phyloP scores from a whole-genome alignment of 2,113 vertebrate species.

The Rhagologus leucostigma region DNA sequence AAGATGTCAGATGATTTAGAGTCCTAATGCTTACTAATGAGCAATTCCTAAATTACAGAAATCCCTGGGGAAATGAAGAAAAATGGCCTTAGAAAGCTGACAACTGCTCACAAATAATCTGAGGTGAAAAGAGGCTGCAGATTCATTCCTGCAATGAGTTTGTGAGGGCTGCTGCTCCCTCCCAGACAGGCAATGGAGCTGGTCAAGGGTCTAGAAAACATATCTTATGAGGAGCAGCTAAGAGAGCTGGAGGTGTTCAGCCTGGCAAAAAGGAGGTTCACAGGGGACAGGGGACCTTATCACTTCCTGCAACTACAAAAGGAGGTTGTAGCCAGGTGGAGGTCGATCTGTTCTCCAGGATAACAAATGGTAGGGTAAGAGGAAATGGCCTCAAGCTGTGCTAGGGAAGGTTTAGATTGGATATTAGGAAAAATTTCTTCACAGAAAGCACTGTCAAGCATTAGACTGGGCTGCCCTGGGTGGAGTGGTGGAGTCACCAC shows the following conservation, averaged over 20 bases:
- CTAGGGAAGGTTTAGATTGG: not conserved
- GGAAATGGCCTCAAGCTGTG: not conserved
- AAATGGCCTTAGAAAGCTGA: not conserved
- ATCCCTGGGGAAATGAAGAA: not conserved
- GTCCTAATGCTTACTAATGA: not conserved
- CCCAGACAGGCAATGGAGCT: not conserved
- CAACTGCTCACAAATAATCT: not conserved
- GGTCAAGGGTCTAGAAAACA: not conserved
- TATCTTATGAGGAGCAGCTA: not conserved
- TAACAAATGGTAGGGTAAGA: not conserved
- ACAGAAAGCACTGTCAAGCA: not conserved
- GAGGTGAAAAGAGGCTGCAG: not conserved
- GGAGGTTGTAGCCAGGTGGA: not conserved
- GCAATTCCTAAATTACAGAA: not conserved
- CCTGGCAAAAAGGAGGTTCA: not conserved
- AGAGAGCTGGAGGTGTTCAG: not conserved
- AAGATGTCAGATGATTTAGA: not conserved
- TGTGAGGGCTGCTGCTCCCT: not conserved
- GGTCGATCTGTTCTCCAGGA: rapidly evolving
- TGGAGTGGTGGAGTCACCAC: not conserved
- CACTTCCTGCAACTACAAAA: not conserved
- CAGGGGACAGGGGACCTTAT: no score
- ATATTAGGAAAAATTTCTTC: not conserved
- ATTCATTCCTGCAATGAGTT: not conserved
- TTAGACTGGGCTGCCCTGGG: not conserved